Conservation (phyloP, 2,797 vertebrate genomes). For the Myotis myotis region DNA sequence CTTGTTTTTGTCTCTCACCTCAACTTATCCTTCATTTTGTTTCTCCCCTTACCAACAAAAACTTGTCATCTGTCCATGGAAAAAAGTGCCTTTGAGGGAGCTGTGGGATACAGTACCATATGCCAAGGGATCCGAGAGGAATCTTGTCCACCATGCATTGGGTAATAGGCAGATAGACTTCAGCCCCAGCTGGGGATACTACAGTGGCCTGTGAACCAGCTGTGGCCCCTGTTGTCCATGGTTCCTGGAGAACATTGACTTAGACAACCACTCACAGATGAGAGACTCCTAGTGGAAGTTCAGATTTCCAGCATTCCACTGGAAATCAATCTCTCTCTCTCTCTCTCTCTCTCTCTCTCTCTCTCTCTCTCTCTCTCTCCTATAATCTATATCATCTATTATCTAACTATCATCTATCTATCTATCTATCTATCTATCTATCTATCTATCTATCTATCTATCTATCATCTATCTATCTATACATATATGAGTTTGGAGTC, state of each 20-base stretch:
- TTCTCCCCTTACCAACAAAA: neutral
- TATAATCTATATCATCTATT: too few relatives aligned
- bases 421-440: too few relatives aligned
- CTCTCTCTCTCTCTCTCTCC: too few relatives aligned
- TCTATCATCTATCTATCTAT: neutral
- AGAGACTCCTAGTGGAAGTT: neutral
- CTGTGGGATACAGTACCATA: neutral
- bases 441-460: too few relatives aligned
- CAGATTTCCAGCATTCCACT: neutral
- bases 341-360: too few relatives aligned
- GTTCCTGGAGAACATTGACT: neutral
- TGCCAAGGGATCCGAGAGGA: neutral
- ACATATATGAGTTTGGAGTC: neutral
- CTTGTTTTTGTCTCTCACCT: neutral
- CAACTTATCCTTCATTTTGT: neutral
- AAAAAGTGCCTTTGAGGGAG: neutral
- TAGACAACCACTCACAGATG: neutral
- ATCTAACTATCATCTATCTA: too few relatives aligned
- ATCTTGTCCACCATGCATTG: neutral
- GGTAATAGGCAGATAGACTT: neutral
- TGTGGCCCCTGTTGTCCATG: neutral
- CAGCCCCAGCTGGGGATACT: neutral
- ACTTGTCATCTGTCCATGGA: neutral
- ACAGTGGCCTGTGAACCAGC: neutral
- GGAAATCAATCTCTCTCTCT: neutral